Conservation (phyloP, 2,113 vertebrate species). For the Ascaphus truei region DNA sequence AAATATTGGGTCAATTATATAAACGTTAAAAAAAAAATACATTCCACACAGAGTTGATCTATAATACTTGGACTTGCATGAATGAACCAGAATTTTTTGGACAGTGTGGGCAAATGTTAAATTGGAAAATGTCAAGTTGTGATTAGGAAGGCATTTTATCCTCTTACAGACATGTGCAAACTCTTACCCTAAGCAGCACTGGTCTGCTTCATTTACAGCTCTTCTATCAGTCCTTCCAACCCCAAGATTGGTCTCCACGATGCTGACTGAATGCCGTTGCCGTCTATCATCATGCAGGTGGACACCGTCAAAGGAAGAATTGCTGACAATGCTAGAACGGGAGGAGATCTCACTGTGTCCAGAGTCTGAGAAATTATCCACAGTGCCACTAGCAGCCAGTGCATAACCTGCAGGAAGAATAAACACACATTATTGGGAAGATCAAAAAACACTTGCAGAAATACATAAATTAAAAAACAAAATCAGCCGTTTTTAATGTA, state of each 20-base stretch:
- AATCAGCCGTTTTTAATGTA: too few relatives aligned
- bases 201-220: constrained; percentile 82
- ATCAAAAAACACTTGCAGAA: neutral
- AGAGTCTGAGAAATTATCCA: constrained; percentile 90
- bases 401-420: constrained; percentile 70
- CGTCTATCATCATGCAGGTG: constrained; percentile 80
- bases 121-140: too few relatives aligned
- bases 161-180: too few relatives aligned
- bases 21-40: too few relatives aligned
- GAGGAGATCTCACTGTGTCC: constrained; percentile 96
- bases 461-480: neutral
- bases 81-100: too few relatives aligned
- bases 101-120: too few relatives aligned
- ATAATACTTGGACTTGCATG: too few relatives aligned
- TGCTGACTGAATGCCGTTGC: constrained; percentile 82
- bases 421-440: neutral
- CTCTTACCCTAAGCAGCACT: constrained; percentile 88
- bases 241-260: constrained; percentile 74
- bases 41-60: too few relatives aligned
- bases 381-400: constrained; percentile 71
- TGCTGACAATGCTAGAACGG: constrained; percentile 94
- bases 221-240: constrained; percentile 80
- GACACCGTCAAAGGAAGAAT: constrained; percentile 87
- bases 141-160: too few relatives aligned
- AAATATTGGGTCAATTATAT: too few relatives aligned